Base-by-base conservation (phyloP, 2,113 vertebrate species). In the Orientallactaga bullata region DNA sequence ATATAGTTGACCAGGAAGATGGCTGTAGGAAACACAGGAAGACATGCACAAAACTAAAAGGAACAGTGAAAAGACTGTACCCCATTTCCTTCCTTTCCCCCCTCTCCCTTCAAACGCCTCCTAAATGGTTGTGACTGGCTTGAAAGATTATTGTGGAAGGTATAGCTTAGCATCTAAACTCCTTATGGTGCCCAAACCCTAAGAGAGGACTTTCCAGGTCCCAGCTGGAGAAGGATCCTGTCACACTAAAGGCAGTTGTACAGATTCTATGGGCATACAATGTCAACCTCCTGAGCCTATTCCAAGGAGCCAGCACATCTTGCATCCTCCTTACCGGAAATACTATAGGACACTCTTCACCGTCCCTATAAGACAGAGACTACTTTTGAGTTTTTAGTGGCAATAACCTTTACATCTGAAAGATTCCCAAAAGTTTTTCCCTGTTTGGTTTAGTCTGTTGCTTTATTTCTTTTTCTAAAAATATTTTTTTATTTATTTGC, bases 1-100 rank as follows among this genome's bases (percentile, higher is more conserved):
- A 30, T 0, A 2, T 1, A 73, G 11, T 20, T 21, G 1, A 32
- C n/a, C 20, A 55, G 72, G 39, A 63, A 21, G 47, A 51, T 2
- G 5, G 28, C 23, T 24, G 0, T 0, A 24, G 51, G 24, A 24
- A 51, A 24, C 69, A 39, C 10, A 30, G 63, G 6, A 18, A 0
- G 2, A 73, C 0, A 0, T 30, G 42, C 5, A 13, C 66, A 51
- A 87, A 51, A n/a, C 63, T 4, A 18, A 68, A 58, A 42, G 39
- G 1, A 18, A 32, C 5, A 23, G 18, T 5, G 17, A 58, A 23
- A 42, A 65, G 4, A 37, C 47, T 15, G 17, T n/a, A 0, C 21
- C 7, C 30, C 21, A 39, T 23, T 26, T 55, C 63, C 23, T 32
- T 42, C 61, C n/a, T n/a, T 37, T 24, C n/a, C 6, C 30, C 66